Percentiles rank a stretch among this genome's conserved stretches.
Evolutionary conservation across 2,113 vertebrate species (phyloP).

Genomic region (Myotis brandtii): DNA sequence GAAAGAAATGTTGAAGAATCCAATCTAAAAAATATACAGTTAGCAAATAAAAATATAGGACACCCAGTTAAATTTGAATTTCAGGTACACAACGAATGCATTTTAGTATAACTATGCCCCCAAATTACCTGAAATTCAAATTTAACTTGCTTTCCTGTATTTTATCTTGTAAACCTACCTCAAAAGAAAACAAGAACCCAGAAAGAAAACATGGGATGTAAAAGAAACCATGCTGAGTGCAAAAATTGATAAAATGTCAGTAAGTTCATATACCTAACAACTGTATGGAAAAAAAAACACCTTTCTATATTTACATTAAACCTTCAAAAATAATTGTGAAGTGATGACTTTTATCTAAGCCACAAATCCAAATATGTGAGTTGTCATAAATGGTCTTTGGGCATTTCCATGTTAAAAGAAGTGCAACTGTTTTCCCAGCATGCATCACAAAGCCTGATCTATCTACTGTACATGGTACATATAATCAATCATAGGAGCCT

Average conservation of each 20-base stretch:
- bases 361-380: neutral
- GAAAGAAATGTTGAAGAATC: neutral
- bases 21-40: neutral
- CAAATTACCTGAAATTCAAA: conserved; percentile 30
- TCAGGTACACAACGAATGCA: neutral
- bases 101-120: neutral
- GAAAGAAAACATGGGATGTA: neutral
- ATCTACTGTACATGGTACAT: neutral
- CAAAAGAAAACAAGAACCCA: neutral
- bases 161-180: neutral
- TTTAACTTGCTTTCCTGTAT: neutral
- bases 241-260: neutral
- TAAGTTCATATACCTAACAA: neutral
- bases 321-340: neutral
- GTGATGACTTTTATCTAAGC: neutral
- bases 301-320: neutral
- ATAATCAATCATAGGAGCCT: neutral
- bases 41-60: neutral
- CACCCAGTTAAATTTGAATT: neutral
- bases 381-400: neutral
- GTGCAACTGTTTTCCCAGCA: neutral
- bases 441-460: neutral
- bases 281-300: accelerated
- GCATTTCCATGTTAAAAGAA: neutral
- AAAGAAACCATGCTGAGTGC: neutral